Percentiles rank a stretch among this genome's conserved stretches.
These are phyloP conservation scores for Drosophila seguyi DNA, from an alignment of 1,140 invertebrate genomes.

Conservation along the genomic window DNA sequence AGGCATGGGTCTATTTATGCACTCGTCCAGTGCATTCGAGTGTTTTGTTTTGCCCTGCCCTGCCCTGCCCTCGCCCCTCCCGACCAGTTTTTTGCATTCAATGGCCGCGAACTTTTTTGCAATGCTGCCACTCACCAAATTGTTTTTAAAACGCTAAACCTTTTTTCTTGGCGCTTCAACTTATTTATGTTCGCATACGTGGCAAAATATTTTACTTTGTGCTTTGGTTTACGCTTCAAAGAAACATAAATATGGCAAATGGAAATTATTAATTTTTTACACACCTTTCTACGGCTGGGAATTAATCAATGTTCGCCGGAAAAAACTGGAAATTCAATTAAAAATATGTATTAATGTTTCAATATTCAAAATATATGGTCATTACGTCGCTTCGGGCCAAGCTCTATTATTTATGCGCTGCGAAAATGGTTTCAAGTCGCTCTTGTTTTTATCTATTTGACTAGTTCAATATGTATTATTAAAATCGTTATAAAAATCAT, in stretches of 20 bases:
- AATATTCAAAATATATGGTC: conserved; percentile 43
- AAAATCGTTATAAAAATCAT: neutral
- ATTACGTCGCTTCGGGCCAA: conserved; percentile 31
- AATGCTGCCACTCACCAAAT: conserved; percentile 55
- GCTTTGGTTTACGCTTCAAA: conserved; percentile 74
- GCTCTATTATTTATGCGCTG: conserved; percentile 39
- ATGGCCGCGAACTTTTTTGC: conserved; percentile 53
- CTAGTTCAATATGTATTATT: conserved; percentile 1
- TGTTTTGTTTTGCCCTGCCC: conserved; percentile 72
- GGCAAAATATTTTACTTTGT: conserved; percentile 64
- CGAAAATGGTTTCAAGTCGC: conserved; percentile 14
- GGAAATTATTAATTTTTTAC: conserved; percentile 61
- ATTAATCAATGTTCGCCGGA: conserved; percentile 40
- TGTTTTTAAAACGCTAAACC: conserved; percentile 71
- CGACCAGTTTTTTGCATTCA: conserved; percentile 43
- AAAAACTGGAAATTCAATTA: conserved; percentile 45
- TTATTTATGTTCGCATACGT: conserved; percentile 60
- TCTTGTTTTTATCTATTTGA: conserved; percentile 6
- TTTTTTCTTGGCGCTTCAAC: conserved; percentile 52
- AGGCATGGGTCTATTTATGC: conserved; percentile 65
- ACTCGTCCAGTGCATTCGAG: conserved; percentile 67
- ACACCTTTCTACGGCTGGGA: conserved; percentile 33
- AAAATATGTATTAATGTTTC: conserved; percentile 53
- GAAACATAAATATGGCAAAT: conserved; percentile 67
- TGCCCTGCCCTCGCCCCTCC: neutral